Base-by-base conservation (phyloP, 2,113 vertebrate genomes). In the Rhinichthys klamathensis region DNA sequence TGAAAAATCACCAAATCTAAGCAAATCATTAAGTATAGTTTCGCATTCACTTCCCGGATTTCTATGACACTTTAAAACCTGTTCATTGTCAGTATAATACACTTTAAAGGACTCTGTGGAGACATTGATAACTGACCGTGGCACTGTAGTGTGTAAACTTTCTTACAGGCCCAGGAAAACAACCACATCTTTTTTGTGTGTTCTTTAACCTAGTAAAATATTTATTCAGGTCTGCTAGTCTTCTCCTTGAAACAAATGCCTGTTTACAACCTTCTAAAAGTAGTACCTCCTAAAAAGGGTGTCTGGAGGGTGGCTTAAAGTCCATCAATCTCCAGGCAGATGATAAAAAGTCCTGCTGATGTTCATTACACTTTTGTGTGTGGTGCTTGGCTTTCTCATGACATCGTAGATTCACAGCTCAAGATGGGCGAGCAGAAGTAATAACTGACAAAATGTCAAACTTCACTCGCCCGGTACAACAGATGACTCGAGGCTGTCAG, bases 401-500 rank as follows among this genome's bases (percentile, higher is more conserved):
- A 81, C 84, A 83, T 38, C 21, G 41, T 77, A 78, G 74, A 83
- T 83, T 80, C 67, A 80, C 74, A 73, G 44, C 79, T 83, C 65
- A 76, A 82, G 84, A 63, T 18, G 84, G 67, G 70, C n/a, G 25
- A 51, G 82, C 46, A 56, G 84, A 32, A 63, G 46, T 83, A 84
- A 85, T 86, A 90, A 87, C 44, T 89, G 85, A 85, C 88, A 87
- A 84, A 86, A 70, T 65, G 73, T 78, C 84, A 87, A 82, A 79
- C 87, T 88, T 54, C 65, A 77, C 89, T 44, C 58, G 18, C 84
- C 85, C 81, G 35, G 38, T 67, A 86, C 73, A 88, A 79, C 58
- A 87, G 86, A 88, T 77, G 73, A 80, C 38, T 83, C 18, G 16
- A 58, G 49, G 87, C 85, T 83, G 81, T 83, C 81, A 83, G 81